Conservation (phyloP, 2,113 vertebrate genomes). For the Numenius arquata region DNA sequence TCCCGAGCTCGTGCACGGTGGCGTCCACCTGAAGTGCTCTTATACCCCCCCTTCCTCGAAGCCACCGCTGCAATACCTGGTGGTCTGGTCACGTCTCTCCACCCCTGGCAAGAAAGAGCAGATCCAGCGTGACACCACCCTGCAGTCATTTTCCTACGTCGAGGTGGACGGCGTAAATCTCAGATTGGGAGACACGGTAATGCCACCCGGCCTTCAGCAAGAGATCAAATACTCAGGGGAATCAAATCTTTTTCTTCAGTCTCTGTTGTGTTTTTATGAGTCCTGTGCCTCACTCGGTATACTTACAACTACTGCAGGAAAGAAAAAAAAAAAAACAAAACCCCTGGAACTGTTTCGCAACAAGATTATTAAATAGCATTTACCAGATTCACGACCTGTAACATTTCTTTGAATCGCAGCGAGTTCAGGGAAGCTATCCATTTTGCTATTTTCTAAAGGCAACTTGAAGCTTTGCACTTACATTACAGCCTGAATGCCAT, state of each 20-base stretch:
- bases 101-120: slow-evolving; percentile 73
- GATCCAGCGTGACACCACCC: slow-evolving; percentile 73
- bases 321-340: background rate
- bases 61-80: slow-evolving; percentile 49
- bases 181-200: slow-evolving; percentile 81
- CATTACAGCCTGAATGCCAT: background rate
- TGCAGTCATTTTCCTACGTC: slow-evolving; percentile 61
- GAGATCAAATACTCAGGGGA: background rate
- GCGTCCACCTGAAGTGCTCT: slow-evolving; percentile 74
- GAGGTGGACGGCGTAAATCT: slow-evolving; percentile 82
- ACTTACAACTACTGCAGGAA: background rate
- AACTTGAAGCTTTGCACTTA: background rate
- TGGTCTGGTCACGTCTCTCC: slow-evolving; percentile 78
- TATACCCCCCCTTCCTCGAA: slow-evolving; percentile 43
- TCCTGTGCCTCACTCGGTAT: background rate
- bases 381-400: background rate
- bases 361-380: background rate
- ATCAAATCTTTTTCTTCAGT: background rate
- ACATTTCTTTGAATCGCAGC: background rate
- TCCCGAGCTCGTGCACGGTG: slow-evolving; percentile 63
- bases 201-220: background rate
- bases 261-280: background rate
- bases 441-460: background rate
- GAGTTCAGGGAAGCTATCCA: background rate
- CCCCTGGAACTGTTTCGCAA: background rate